Base-by-base conservation (phyloP, 1,140 invertebrate species). In the Listronotus oregonensis region DNA sequence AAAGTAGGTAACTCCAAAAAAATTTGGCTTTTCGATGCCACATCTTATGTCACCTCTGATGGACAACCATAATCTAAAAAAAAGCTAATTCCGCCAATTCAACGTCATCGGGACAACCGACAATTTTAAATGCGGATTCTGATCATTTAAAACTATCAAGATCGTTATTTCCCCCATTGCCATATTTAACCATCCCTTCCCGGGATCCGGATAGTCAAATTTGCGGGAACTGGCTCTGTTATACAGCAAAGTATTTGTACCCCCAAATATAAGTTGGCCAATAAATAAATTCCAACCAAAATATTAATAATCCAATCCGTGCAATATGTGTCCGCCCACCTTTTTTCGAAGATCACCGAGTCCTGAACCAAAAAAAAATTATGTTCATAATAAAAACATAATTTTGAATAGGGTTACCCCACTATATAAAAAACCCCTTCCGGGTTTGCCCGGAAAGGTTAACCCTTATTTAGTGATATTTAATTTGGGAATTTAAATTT, bases 401-500 rank as follows among this genome's bases (percentile, higher is more conserved):
- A 37, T 76, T 72, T 68, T 67, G 72, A 71, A 80, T 72, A 73
- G 78, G 70, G 71, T 57, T 74, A 0, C 82, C 84, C 0, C 89
- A 90, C 70, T 87, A 90, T 78, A 90, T 90, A 86, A 89, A 90
- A 90, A 87, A 82, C 89, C 89, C 80, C 87, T 90, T 79, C 86
- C 86, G 83, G 87, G 90, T 88, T 88, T 90, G 80, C n/a, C 89
- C 77, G 77, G 82, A 77, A 73, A 69, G 67, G 78, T 70, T 79
- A 78, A 78, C 77, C 82, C 58, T 70, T 84, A 77, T 85, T 83
- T 82, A 77, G 72, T 66, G 77, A 78, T 69, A 77, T 77, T 49
- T 15, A 76, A 68, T 63, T 68, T 76, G 66, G 75, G 27, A 71
- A 64, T 63, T 73, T 69, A 1, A 69, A 62, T 52, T 8, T 39